Base-by-base conservation (phyloP, 2,888 invertebrate genomes). In the Eilema caniola region DNA sequence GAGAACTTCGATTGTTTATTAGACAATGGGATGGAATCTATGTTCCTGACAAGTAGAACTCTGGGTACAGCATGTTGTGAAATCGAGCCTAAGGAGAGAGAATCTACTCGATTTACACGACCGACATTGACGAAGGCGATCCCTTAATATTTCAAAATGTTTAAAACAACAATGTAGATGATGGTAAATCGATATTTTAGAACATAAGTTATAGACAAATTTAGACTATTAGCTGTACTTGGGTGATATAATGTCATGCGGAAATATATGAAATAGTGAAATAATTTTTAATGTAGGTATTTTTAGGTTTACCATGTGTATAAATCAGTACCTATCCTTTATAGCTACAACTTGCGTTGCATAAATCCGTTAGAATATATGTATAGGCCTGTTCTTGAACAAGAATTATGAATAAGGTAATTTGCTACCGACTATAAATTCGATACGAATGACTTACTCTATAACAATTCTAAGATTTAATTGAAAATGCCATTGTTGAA, bases 341-440 rank as follows among this genome's bases (percentile, higher is more conserved):
- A 3, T 5, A 3, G 16, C 41, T 41, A 41, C 16, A 20, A 47
- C 20, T 47, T 47, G 20, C 20, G 16, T 16, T 41, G 41, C 5
- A 41, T 59, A 59, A 57, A 23, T 57, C 57, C 12, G 57, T 24
- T 23, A 57, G 12, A 24, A 37, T 37, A 37, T 37, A 37, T 33
- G 33, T 12, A 3, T 41, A 41, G 14, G 41, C 41, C 41, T 41
- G 47, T 47, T 47, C 47, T 16, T 47, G 7, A 47, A 47, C 47
- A 47, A 47, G 47, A 47, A 47, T 47, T 47, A 62, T 37, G 37
- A 23, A 14, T 62, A 62, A 62, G 5, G 62, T 14, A 62, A 62
- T 37, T 62, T 62, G 23, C 23, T 62, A 37, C 62, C 33, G 62
- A 20, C 62, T 23, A 62, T 62, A 62, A 62, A 62, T 62, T 62